A percentile compares a stretch with the other conserved stretches of the same genome.
phyloP scores from a whole-genome alignment of 92 coral and sea anemone genomes.

The Umimayanthus kanabou region DNA sequence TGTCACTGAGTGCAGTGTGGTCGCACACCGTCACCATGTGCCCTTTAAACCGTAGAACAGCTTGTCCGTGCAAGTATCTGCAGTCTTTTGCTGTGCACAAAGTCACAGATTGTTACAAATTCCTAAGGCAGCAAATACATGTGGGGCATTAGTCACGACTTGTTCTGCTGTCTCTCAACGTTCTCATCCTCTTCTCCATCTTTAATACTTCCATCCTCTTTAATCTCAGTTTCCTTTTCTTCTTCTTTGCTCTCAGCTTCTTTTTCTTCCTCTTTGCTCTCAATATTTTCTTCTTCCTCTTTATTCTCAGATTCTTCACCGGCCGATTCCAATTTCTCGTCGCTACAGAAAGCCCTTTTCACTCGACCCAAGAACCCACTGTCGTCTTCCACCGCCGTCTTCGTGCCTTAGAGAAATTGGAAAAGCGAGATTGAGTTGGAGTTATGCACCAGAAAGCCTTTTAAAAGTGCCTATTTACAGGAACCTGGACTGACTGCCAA shows the following conservation, averaged over 20 bases:
- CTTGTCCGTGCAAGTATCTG: neutral
- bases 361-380: slow-evolving; percentile 67
- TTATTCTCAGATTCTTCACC: neutral
- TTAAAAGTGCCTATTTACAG: too few species aligned
- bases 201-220: neutral
- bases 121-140: neutral
- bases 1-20: neutral
- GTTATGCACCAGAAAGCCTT: neutral
- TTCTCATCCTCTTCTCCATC: slow-evolving; percentile 14
- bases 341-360: slow-evolving; percentile 61
- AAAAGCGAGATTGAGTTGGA: slow-evolving; percentile 35
- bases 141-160: slow-evolving; percentile 4
- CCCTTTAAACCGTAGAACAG: neutral
- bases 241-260: neutral
- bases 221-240: neutral
- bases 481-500: too few species aligned
- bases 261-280: neutral
- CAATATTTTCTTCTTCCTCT: neutral
- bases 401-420: slow-evolving; percentile 72
- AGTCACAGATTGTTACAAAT: neutral
- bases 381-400: slow-evolving; percentile 69
- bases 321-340: slow-evolving; percentile 36
- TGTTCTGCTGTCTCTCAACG: slow-evolving; percentile 18
- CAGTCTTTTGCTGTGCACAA: neutral
- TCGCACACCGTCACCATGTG: neutral